phyloP scores from a whole-genome alignment of 2,797 vertebrate genomes.

The Orestias chungarensis region DNA sequence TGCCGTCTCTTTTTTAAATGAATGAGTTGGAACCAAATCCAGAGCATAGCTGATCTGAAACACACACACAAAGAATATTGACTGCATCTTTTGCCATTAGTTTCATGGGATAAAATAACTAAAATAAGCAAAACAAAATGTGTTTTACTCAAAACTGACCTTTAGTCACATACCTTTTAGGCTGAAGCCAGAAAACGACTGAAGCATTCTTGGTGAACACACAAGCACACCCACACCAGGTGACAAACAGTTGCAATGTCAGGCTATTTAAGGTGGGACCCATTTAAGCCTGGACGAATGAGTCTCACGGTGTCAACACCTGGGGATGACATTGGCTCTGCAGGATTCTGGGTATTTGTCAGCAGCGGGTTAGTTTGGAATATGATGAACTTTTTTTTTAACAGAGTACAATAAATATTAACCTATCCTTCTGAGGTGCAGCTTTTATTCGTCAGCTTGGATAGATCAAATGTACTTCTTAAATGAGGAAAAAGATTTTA shows the following conservation, averaged over 20 bases:
- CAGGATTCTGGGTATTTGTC: conserved; percentile 51
- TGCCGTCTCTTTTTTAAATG: background rate
- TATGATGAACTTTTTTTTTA: conserved; percentile 22
- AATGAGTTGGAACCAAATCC: no score
- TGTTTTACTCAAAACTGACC: background rate
- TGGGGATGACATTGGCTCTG: conserved; percentile 33
- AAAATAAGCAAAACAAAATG: background rate
- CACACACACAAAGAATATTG: background rate
- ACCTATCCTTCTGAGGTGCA: conserved; percentile 15
- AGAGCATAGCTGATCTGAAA: background rate
- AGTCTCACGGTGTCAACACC: conserved; percentile 46
- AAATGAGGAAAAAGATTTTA: conserved; percentile 6
- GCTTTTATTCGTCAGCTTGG: conserved; percentile 18
- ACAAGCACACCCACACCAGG: conserved; percentile 18
- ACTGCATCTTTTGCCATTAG: background rate
- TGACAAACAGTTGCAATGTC: conserved; percentile 27
- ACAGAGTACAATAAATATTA: conserved; percentile 9
- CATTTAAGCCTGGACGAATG: conserved; percentile 45
- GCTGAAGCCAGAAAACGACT: conserved; percentile 3
- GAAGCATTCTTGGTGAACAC: conserved; percentile 4
- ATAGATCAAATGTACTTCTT: conserved; percentile 13
- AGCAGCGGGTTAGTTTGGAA: conserved; percentile 26
- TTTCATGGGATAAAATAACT: background rate
- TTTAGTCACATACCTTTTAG: background rate
- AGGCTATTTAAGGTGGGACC: conserved; percentile 35